Percentiles rank a stretch among this genome's conserved stretches.
These are phyloP conservation scores for Dexiosoma caninum DNA, from an alignment of 2,888 invertebrate genomes.

Conservation along the genomic window DNA sequence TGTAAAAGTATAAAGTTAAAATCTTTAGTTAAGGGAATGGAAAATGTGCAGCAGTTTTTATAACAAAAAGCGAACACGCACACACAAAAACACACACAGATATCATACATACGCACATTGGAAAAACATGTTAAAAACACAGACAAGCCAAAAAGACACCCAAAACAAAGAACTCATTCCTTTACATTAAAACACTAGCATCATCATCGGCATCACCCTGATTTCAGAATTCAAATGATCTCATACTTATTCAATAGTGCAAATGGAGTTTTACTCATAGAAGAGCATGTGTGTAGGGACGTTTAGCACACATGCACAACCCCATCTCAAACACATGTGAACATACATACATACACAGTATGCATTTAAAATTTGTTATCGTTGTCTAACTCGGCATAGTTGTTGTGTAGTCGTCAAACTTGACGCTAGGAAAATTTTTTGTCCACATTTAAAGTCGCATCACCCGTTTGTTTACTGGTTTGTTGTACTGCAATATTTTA, in stretches of 20 bases:
- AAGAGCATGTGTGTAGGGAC: constrained; percentile 26
- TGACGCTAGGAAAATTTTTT: constrained; percentile 63
- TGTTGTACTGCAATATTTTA: constrained; percentile 30
- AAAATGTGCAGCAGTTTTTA: constrained; percentile 52
- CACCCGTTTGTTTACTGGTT: constrained; percentile 55
- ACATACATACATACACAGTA: constrained; percentile 5
- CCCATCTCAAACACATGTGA: constrained; percentile 24
- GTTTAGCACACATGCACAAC: constrained; percentile 40
- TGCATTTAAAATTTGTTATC: constrained; percentile 64
- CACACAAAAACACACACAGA: background rate
- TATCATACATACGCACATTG: constrained; percentile 5
- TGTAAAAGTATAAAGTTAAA: constrained; percentile 25
- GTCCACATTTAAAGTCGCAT: constrained; percentile 60
- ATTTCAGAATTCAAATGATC: constrained; percentile 61
- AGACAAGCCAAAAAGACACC: constrained; percentile 48
- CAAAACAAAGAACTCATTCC: constrained; percentile 54
- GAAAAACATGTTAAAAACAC: constrained; percentile 1
- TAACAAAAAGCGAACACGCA: constrained; percentile 28
- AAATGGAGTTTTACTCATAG: constrained; percentile 38
- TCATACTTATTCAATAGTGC: constrained; percentile 43
- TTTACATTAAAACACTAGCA: constrained; percentile 20
- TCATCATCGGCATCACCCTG: constrained; percentile 38
- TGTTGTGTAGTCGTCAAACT: constrained; percentile 64
- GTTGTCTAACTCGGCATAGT: constrained; percentile 64
- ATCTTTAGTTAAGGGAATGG: constrained; percentile 48